Evolutionary conservation across 1,140 invertebrate genomes (phyloP).

Genomic region (Portunus trituberculatus): DNA sequence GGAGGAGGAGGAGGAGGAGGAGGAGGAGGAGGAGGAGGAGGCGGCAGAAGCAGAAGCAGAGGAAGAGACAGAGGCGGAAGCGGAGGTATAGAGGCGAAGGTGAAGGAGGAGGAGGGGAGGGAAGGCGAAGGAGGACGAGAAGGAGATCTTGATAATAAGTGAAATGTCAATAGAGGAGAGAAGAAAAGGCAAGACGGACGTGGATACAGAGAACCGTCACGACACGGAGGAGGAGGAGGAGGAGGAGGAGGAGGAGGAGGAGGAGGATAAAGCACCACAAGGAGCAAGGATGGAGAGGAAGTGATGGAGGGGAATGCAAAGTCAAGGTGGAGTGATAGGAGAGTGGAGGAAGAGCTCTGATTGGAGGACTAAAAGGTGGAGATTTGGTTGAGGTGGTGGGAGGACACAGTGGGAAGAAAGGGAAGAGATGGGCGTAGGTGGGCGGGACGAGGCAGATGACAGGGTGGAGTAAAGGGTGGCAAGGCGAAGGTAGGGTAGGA

Average conservation of each 20-base stretch:
- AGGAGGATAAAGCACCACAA: neutral
- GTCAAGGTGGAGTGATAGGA: neutral
- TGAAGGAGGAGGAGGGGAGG: neutral
- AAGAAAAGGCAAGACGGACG: neutral
- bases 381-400: neutral
- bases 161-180: conserved; percentile 22
- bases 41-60: too few species aligned
- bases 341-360: neutral
- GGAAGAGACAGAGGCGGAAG: too few species aligned
- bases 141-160: neutral
- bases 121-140: neutral
- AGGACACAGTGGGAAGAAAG: neutral
- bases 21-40: neutral
- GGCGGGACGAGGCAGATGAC: neutral
- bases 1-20: neutral
- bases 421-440: neutral
- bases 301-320: neutral
- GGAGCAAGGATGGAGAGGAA: neutral
- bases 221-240: neutral
- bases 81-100: neutral
- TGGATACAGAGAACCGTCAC: neutral
- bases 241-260: neutral
- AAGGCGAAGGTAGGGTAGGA: neutral
- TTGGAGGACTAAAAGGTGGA: neutral
- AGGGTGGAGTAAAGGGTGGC: neutral